Conservation (phyloP, 1,140 invertebrate species). For the Bombus polaris region DNA sequence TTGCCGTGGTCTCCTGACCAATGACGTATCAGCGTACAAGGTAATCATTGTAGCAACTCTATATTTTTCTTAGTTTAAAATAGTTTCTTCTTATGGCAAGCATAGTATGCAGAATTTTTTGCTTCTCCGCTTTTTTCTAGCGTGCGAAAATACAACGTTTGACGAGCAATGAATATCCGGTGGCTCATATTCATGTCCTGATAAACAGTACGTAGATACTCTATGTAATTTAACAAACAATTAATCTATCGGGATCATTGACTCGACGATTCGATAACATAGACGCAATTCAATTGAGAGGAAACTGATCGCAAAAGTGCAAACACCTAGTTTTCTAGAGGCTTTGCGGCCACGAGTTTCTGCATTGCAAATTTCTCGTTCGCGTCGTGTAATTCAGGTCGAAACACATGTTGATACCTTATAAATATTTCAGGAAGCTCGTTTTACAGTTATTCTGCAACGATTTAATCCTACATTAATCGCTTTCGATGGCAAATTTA, state of each 20-base stretch:
- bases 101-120: too few species aligned
- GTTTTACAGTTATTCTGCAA: not conserved
- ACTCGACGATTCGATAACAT: not conserved
- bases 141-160: not conserved
- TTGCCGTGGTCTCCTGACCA: not conserved
- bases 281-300: not conserved
- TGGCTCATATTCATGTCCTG: too few species aligned
- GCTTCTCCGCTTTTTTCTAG: too few species aligned
- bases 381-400: not conserved
- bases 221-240: slow-evolving; percentile 8
- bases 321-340: not conserved
- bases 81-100: too few species aligned
- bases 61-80: too few species aligned
- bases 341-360: not conserved
- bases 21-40: too few species aligned
- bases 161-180: not conserved
- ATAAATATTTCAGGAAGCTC: slow-evolving; percentile 4
- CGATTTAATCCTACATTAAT: not conserved
- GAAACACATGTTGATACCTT: not conserved
- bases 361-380: slow-evolving; percentile 20
- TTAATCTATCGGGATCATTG: not conserved
- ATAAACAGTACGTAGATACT: too few species aligned
- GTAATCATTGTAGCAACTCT: too few species aligned
- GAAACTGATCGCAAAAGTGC: slow-evolving; percentile 14
- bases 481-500: not conserved